A percentile compares a stretch with the other conserved stretches of the same genome.
phyloP scores from a whole-genome alignment of 2,797 vertebrate genomes.

The Neopelma chrysocephalum region DNA sequence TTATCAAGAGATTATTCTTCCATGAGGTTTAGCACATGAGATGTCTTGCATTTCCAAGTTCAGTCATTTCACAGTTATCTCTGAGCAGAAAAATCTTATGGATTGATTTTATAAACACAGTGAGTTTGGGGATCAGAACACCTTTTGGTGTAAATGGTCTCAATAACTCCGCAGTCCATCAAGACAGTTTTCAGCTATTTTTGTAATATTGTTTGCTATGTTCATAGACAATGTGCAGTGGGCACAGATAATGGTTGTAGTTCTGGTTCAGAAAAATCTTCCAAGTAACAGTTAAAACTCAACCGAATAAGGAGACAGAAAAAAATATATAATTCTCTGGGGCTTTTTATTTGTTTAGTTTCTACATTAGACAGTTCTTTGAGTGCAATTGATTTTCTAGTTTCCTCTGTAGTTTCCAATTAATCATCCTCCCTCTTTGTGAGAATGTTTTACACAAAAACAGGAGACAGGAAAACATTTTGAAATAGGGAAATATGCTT shows the following conservation, averaged over 20 bases:
- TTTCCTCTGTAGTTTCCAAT: slow-evolving; percentile 60
- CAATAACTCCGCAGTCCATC: background rate
- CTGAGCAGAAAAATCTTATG: slow-evolving; percentile 38
- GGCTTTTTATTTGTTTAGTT: background rate
- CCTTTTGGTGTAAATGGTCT: background rate
- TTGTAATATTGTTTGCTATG: background rate
- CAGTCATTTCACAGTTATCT: slow-evolving; percentile 53
- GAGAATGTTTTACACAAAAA: slow-evolving; percentile 48
- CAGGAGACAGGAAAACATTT: slow-evolving; percentile 58
- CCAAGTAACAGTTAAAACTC: background rate
- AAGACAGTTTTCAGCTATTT: background rate
- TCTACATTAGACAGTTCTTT: slow-evolving; percentile 41
- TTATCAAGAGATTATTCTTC: slow-evolving; percentile 64
- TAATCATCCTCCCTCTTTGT: slow-evolving; percentile 24
- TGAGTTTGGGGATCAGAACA: background rate
- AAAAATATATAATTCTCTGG: background rate
- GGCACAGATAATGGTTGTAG: background rate
- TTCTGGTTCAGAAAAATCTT: background rate
- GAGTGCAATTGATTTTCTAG: slow-evolving; percentile 64
- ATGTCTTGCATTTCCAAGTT: slow-evolving; percentile 51
- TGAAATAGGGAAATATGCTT: slow-evolving; percentile 33
- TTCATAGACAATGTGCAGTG: background rate
- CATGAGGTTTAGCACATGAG: slow-evolving; percentile 26
- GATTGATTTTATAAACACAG: slow-evolving; percentile 27
- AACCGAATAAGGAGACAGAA: background rate